Base-by-base conservation (phyloP, 2,113 vertebrate genomes). In the Aspidoscelis tigris region DNA sequence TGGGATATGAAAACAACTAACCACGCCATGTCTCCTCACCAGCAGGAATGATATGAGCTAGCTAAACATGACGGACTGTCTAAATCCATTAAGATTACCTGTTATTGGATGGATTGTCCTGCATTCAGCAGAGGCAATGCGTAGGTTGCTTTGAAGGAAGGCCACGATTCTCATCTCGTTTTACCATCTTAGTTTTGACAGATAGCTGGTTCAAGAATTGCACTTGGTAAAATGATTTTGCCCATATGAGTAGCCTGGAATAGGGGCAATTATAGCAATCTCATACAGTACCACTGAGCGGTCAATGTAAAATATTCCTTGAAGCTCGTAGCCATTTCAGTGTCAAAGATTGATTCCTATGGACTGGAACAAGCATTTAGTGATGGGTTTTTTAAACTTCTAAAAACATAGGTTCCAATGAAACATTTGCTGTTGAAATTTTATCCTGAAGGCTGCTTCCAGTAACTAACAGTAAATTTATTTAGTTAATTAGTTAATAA, bases 101-200 rank as follows among this genome's bases (percentile, higher is more conserved):
- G 58, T 33, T 41, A 21, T 20, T 16, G 50, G 79, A 58, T 0
- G 0, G 39, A 39, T 66, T 14, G 20, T 2, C 0, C n/a, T 11
- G 4, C 4, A 82, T 47, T 39, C 72, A 47, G 69, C 9, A 74
- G 33, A 2, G 78, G 18, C 20, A n/a, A 44, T 7, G 55, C 47
- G 41, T 2, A 33, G 1, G 1, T 33, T 16, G 4, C 9, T 81
- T 44, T 53, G 55, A 71, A 53, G 14, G 61, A 79, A 41, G n/a
- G 3, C 0, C 55, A 0, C 2, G 21, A 5, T 44, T 1, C 43
- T 2, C 7, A 53, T 61, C 41, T 80, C 22, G 5, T 1, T 0
- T 26, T 7, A 21, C 50, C 50, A 20, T 84, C 50, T 74, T 79
- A 85, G n/a, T 4, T 53, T 41, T 33, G 0, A 0, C 0, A 39